Evolutionary conservation across 1,140 invertebrate genomes (phyloP).

Genomic region (Solenopsis invicta): DNA sequence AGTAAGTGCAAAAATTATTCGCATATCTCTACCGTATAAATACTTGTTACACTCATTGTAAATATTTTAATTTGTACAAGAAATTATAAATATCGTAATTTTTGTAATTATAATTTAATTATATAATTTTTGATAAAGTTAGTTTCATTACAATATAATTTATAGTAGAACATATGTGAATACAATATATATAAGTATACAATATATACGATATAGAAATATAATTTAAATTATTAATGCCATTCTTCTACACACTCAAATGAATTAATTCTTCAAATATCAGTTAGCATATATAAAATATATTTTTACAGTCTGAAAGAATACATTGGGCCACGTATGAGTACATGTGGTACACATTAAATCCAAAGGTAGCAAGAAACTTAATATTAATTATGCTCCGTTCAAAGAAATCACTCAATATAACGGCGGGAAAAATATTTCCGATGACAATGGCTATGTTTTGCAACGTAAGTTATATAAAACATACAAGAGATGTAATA

Average conservation of each 20-base stretch:
- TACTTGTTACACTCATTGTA: too few species aligned
- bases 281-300: neutral
- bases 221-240: neutral
- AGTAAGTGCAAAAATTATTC: too few species aligned
- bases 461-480: constrained; percentile 19
- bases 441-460: constrained; percentile 38
- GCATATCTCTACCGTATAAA: too few species aligned
- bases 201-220: neutral
- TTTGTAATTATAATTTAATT: too few species aligned
- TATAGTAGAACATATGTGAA: too few species aligned
- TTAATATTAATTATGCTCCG: constrained; percentile 33
- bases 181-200: too few species aligned
- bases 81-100: too few species aligned
- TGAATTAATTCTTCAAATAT: neutral
- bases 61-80: too few species aligned
- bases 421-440: constrained; percentile 22
- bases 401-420: constrained; percentile 14
- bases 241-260: neutral
- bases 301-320: constrained; percentile 17
- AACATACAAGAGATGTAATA: neutral
- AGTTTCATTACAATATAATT: too few species aligned
- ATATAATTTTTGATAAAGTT: too few species aligned
- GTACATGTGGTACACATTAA: constrained; percentile 3
- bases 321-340: neutral
- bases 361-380: neutral